These are phyloP conservation scores for Hylaeus anthracinus DNA, from an alignment of 1,140 invertebrate genomes.

Conservation along the genomic window DNA sequence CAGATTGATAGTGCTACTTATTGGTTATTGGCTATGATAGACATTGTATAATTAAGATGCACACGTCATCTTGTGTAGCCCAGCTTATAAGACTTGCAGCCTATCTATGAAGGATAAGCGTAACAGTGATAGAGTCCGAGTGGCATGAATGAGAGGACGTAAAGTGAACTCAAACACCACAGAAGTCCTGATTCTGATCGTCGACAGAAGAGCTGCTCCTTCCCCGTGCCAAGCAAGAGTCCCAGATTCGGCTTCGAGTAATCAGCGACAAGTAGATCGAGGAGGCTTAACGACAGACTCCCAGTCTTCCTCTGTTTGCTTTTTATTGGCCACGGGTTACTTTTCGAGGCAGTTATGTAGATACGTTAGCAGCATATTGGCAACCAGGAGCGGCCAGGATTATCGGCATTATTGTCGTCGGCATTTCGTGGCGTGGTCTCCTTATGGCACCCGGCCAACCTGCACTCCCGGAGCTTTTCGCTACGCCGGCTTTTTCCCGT, in stretches of 20 bases:
- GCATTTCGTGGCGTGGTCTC: slow-evolving; percentile 68
- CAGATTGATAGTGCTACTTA: too few species aligned
- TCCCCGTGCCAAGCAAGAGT: slow-evolving; percentile 35
- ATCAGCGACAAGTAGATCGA: slow-evolving; percentile 48
- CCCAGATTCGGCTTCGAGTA: slow-evolving; percentile 31
- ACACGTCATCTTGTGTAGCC: too few species aligned
- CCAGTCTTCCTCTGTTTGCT: slow-evolving; percentile 49
- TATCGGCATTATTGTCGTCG: slow-evolving; percentile 74
- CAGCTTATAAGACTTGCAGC: too few species aligned
- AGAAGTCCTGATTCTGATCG: too few species aligned
- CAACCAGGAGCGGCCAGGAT: slow-evolving; percentile 69
- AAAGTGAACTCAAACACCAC: background rate
- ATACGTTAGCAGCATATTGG: slow-evolving; percentile 78
- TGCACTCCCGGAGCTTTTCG: slow-evolving; percentile 60
- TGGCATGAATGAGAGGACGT: too few species aligned
- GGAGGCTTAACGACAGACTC: slow-evolving; percentile 63
- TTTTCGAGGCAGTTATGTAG: slow-evolving; percentile 76
- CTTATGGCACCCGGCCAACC: slow-evolving; percentile 77
- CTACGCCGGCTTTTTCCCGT: slow-evolving; percentile 42
- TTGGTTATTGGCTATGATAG: too few species aligned
- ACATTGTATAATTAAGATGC: too few species aligned
- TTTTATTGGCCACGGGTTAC: slow-evolving; percentile 76
- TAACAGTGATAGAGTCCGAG: too few species aligned
- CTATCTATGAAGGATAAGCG: too few species aligned
- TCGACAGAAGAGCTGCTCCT: background rate